Percentiles rank a stretch among this genome's conserved stretches.
Evolutionary conservation across 2,888 invertebrate genomes (phyloP).

Genomic region (Apamea epomidion): DNA sequence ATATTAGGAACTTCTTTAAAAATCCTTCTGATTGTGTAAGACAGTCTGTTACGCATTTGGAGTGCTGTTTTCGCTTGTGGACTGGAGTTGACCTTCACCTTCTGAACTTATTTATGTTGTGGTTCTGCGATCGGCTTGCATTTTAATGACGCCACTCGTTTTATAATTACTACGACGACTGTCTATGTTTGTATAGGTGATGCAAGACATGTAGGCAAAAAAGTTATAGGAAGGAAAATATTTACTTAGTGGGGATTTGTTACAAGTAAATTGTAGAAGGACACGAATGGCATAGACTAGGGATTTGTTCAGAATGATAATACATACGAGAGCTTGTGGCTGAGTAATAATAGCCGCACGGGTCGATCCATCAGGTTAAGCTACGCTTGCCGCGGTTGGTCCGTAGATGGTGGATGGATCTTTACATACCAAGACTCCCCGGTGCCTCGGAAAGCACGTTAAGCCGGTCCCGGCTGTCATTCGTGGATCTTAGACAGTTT

Average conservation of each 20-base stretch:
- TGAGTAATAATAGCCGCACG: too few species aligned
- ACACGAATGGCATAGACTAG: neutral
- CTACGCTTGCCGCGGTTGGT: too few species aligned
- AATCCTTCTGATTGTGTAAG: neutral
- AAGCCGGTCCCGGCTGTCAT: too few species aligned
- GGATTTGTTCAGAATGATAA: neutral
- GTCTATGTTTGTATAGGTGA: neutral
- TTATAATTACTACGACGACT: conserved; percentile 40
- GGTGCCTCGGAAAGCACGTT: too few species aligned
- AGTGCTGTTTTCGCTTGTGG: neutral
- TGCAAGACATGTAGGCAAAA: conserved; percentile 23
- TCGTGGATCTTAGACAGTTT: too few species aligned
- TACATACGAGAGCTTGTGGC: too few species aligned
- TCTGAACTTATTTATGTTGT: neutral
- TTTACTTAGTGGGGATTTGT: neutral
- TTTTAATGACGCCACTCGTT: conserved; percentile 46
- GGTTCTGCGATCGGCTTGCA: conserved; percentile 43
- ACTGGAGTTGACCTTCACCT: neutral
- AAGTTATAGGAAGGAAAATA: neutral
- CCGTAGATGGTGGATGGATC: too few species aligned
- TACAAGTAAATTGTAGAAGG: neutral
- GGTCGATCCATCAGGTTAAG: too few species aligned
- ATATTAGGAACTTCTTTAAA: neutral
- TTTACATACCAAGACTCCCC: too few species aligned
- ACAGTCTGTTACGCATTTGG: neutral